phyloP scores from a whole-genome alignment of 2,797 vertebrate genomes.

The Labeo calbasu region DNA sequence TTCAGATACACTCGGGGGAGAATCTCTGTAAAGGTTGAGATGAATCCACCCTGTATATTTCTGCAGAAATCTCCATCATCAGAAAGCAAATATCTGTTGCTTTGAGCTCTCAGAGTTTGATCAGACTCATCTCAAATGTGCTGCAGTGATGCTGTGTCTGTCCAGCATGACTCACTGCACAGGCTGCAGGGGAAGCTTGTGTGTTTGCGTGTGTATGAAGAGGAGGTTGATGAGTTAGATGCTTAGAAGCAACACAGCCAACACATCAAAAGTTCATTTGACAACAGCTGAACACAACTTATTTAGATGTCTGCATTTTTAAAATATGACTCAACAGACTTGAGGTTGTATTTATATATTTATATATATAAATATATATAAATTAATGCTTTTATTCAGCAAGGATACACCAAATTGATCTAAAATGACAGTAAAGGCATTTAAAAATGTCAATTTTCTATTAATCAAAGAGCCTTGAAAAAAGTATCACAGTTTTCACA shows the following conservation, averaged over 20 bases:
- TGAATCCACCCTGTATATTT: background rate
- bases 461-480: too few relatives aligned
- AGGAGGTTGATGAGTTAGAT: constrained; percentile 4
- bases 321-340: background rate
- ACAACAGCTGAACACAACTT: background rate
- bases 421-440: too few relatives aligned
- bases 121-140: background rate
- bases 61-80: background rate
- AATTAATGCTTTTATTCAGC: background rate
- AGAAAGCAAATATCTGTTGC: background rate
- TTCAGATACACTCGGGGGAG: background rate
- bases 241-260: background rate
- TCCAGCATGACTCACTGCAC: background rate
- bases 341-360: background rate
- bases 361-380: background rate
- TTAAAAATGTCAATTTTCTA: too few relatives aligned
- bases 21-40: background rate
- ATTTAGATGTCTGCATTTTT: background rate
- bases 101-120: background rate
- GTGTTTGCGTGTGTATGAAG: constrained; percentile 6
- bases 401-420: background rate
- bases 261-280: background rate
- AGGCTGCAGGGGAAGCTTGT: background rate
- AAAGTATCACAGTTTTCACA: too few relatives aligned
- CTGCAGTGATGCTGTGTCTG: background rate